These are phyloP conservation scores for Agrochola litura DNA, from an alignment of 2,888 invertebrate genomes.

Conservation along the genomic window DNA sequence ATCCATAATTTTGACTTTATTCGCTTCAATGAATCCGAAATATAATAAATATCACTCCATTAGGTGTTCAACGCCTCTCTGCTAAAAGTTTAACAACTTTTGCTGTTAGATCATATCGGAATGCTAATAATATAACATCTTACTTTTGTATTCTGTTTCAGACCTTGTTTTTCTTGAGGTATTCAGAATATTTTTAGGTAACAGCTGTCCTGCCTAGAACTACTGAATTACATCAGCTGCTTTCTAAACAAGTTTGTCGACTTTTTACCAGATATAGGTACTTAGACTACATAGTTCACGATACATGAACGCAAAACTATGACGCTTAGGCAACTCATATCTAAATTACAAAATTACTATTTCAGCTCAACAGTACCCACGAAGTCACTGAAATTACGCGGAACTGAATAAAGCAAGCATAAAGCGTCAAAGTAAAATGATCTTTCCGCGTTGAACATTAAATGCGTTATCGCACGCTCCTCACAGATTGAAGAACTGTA, in stretches of 20 bases:
- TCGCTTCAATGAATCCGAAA: slow-evolving; percentile 36
- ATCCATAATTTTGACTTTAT: slow-evolving; percentile 42
- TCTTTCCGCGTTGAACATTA: slow-evolving; percentile 67
- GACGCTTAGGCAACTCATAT: slow-evolving; percentile 14
- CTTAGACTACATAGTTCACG: not conserved
- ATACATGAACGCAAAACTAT: slow-evolving; percentile 2
- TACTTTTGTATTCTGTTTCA: slow-evolving; percentile 40
- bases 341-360: slow-evolving; percentile 41
- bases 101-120: slow-evolving; percentile 41
- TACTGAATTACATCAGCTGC: not conserved
- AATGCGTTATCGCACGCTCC: slow-evolving; percentile 64
- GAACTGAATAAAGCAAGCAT: slow-evolving; percentile 61
- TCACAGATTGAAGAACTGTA: slow-evolving; percentile 57
- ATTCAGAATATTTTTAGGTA: slow-evolving; percentile 38
- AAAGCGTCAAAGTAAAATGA: slow-evolving; percentile 65
- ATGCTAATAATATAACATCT: slow-evolving; percentile 31
- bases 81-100: slow-evolving; percentile 46
- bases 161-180: slow-evolving; percentile 34
- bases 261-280: not conserved
- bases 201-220: slow-evolving; percentile 34
- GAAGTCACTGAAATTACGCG: slow-evolving; percentile 64
- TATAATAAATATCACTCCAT: slow-evolving; percentile 52
- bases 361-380: slow-evolving; percentile 52
- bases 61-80: slow-evolving; percentile 33
- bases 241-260: not conserved